Evolutionary conservation across 1,140 invertebrate genomes (phyloP), one percentile per base, ranked within the genome.

Genomic region (Monochamus saltuarius): DNA sequence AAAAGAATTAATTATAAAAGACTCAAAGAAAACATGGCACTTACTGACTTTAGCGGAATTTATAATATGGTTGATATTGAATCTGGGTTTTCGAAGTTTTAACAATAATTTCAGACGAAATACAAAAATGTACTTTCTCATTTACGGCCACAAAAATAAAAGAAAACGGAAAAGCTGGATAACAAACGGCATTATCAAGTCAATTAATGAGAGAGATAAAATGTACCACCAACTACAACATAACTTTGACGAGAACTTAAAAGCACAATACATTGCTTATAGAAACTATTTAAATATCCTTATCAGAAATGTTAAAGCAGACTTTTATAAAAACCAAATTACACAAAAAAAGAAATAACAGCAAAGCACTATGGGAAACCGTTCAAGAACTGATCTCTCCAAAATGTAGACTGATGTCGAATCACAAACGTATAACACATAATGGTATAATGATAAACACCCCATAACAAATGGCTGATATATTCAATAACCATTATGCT

Each of bases 131-230:
- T 35, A 54, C 13, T 16, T 38, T 17, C 7, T 7, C 36, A 3
- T 34, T 38, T 37, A 54, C 9, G 11, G 37, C 9, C 35, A 54
- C n/a, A 54, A 54, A 39, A 29, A 2, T 2, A 54, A 54, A 6
- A 29, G 22, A 29, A 54, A 54, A 54, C 51, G 51, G 17, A 39
- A 19, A 54, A 42, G 4, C 37, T 54, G 51, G 51, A 54, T 54
- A 13, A 54, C 35, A 35, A 54, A 54, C 17, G 51, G 51, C 17
- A n/a, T 54, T 16, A 54, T 54, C 8, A 54, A 54, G 39, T 54
- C 51, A 11, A 42, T 54, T 8, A 39, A 40, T 17, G 17, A 8
- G 39, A 16, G 39, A 40, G n/a, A 38, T 16, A 42, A 54, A 16
- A 40, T 54, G 19, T 54, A 54, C 13, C 16, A 40, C 1, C 35